A percentile compares a stretch with the other conserved stretches of the same genome.
Conservation (phyloP, 2,888 invertebrate species). For the Lordiphosa fenestrarum region DNA sequence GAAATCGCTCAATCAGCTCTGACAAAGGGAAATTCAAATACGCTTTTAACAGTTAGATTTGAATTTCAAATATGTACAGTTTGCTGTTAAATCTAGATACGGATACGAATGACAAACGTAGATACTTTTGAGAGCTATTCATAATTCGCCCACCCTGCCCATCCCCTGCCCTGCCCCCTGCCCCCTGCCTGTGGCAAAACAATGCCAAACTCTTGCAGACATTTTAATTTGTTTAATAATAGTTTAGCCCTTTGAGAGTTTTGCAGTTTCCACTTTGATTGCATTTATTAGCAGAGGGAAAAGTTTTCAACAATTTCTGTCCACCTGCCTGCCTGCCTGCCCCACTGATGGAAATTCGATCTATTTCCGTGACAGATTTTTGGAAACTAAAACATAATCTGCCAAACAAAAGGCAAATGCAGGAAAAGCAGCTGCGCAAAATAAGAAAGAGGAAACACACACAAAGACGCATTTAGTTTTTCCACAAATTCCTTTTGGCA, state of each 20-base stretch:
- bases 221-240: constrained; percentile 55
- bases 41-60: constrained; percentile 60
- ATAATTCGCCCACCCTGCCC: constrained; percentile 37
- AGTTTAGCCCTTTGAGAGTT: constrained; percentile 12
- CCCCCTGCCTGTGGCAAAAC: constrained; percentile 30
- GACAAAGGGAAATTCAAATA: constrained; percentile 63
- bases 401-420: constrained; percentile 25
- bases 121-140: constrained; percentile 36
- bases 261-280: constrained; percentile 20
- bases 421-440: constrained; percentile 32
- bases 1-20: constrained; percentile 37
- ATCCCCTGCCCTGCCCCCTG: constrained; percentile 36
- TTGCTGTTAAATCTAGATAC: constrained; percentile 13
- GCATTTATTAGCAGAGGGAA: constrained; percentile 48
- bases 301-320: constrained; percentile 37
- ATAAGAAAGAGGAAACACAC: constrained; percentile 12
- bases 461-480: constrained; percentile 32
- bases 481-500: constrained; percentile 25
- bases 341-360: constrained; percentile 11
- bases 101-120: constrained; percentile 4
- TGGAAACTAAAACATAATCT: constrained; percentile 23
- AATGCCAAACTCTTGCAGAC: constrained; percentile 47
- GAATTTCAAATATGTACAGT: constrained; percentile 63
- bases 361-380: constrained; percentile 9
- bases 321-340: constrained; percentile 6